Conservation (phyloP, 2,888 invertebrate species). For the Beris chalybata region DNA sequence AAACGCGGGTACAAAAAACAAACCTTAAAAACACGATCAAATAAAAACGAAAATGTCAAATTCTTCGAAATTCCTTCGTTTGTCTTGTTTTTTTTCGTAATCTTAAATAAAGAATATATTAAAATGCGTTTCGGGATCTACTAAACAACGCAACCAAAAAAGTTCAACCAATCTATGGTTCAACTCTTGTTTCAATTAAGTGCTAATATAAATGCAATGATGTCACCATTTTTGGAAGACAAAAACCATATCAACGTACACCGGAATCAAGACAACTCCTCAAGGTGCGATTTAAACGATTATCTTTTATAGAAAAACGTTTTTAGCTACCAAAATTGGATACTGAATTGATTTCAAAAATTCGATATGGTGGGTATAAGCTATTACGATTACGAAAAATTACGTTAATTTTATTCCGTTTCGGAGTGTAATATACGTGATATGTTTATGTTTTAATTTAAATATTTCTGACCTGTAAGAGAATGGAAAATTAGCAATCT, state of each 20-base stretch:
- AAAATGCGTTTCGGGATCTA: conserved; percentile 8
- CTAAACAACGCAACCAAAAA: conserved; percentile 5
- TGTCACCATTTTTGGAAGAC: not conserved
- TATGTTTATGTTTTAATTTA: no score
- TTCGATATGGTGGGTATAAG: conserved; percentile 16
- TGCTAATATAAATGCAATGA: no score
- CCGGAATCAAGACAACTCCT: not conserved
- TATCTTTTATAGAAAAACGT: not conserved
- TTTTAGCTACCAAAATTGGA: conserved; percentile 8
- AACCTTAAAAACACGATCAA: conserved; percentile 9
- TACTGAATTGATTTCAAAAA: conserved; percentile 6
- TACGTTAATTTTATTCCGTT: no score
- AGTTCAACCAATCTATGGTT: not conserved
- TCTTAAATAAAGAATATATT: conserved; percentile 2
- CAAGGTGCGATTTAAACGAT: conserved; percentile 10
- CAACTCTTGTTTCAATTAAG: no score
- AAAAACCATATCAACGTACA: not conserved
- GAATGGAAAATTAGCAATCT: no score
- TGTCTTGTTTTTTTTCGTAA: not conserved
- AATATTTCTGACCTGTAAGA: no score
- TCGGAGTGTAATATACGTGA: no score
- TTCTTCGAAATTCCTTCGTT: conserved; percentile 11
- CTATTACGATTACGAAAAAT: no score
- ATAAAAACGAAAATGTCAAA: conserved; percentile 27
- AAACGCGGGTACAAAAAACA: conserved; percentile 3